Conservation (phyloP, 2,888 invertebrate genomes). For the Harmothoe impar region DNA sequence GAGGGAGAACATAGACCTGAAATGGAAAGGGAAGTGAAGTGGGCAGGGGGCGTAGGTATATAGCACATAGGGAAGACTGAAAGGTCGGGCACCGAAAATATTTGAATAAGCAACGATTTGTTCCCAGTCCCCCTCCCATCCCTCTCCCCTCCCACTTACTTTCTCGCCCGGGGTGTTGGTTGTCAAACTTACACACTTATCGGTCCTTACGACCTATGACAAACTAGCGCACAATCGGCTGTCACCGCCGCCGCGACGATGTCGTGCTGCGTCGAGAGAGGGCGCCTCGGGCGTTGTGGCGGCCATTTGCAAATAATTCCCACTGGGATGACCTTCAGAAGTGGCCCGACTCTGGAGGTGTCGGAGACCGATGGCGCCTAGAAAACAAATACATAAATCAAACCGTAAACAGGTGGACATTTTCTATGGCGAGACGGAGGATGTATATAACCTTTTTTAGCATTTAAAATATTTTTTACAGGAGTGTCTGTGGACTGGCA, state of each 20-base stretch:
- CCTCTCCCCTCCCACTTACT: neutral
- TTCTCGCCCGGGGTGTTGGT: constrained; percentile 28
- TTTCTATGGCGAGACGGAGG: neutral
- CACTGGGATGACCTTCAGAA: neutral
- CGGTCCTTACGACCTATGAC: constrained; percentile 56
- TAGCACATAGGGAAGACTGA: no score
- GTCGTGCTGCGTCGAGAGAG: constrained; percentile 1
- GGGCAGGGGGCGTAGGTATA: no score
- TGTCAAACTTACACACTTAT: constrained; percentile 58
- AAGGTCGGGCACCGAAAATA: neutral
- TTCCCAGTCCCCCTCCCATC: constrained; percentile 12
- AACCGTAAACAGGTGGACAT: constrained; percentile 54
- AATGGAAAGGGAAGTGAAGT: no score
- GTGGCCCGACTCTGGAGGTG: neutral
- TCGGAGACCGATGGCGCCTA: neutral
- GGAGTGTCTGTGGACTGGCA: no score
- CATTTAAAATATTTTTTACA: no score
- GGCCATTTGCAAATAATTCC: constrained; percentile 8
- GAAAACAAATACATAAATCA: constrained; percentile 59
- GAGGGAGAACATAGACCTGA: no score
- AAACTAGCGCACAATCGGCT: constrained; percentile 7
- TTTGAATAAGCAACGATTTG: constrained; percentile 60
- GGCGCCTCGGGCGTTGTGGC: constrained; percentile 35
- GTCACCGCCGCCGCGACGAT: constrained; percentile 14
- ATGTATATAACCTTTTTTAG: neutral